Percentiles rank a stretch among this genome's conserved stretches.
These are phyloP conservation scores for Spongilla lacustris DNA, from an alignment of 37 sponge, comb jelly and placozoan species.

Conservation along the genomic window DNA sequence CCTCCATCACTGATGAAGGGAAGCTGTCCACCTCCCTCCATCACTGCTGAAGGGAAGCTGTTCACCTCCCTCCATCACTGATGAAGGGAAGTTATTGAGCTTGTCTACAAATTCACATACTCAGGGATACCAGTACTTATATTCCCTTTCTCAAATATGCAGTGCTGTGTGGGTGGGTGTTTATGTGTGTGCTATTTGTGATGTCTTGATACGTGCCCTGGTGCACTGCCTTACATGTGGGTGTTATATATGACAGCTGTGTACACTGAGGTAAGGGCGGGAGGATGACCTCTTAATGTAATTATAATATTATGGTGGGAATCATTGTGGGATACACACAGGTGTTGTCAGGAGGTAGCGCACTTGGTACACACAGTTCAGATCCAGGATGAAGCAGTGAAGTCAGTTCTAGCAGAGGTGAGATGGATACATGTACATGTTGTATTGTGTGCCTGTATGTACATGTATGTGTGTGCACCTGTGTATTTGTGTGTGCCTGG, in stretches of 20 bases:
- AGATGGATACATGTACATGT: neutral
- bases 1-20: too few relatives aligned
- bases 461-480: neutral
- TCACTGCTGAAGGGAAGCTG: too few relatives aligned
- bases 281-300: neutral
- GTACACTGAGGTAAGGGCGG: neutral
- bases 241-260: neutral
- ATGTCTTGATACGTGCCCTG: too few relatives aligned
- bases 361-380: conserved; percentile 51
- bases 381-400: conserved; percentile 68
- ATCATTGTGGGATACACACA: neutral
- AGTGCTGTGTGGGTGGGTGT: too few relatives aligned
- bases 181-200: too few relatives aligned
- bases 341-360: conserved; percentile 64
- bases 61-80: too few relatives aligned
- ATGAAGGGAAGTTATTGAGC: too few relatives aligned
- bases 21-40: too few relatives aligned
- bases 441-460: neutral
- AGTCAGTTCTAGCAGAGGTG: conserved; percentile 51
- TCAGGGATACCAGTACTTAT: too few relatives aligned
- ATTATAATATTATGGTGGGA: neutral
- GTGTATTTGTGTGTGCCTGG: conserved; percentile 8
- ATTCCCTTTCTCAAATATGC: too few relatives aligned
- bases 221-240: neutral
- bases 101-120: too few relatives aligned